These are phyloP conservation scores for Amia ocellicauda DNA, from an alignment of 2,113 vertebrate genomes.

Conservation along the genomic window DNA sequence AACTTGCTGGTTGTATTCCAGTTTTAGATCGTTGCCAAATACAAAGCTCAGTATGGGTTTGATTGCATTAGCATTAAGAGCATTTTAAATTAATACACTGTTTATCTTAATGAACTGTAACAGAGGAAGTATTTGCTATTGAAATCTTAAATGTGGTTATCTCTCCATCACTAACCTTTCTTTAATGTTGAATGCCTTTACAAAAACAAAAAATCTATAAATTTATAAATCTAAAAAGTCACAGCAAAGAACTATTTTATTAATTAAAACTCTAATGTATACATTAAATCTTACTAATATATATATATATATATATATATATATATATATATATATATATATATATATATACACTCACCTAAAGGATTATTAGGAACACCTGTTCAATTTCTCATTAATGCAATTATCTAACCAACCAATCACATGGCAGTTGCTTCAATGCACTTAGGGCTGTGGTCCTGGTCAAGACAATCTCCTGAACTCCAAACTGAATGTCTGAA, in stretches of 20 bases:
- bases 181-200: not conserved
- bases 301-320: too few relatives aligned
- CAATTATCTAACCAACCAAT: too few relatives aligned
- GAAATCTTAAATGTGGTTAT: slow-evolving; percentile 2
- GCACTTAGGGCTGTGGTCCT: too few relatives aligned
- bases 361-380: too few relatives aligned
- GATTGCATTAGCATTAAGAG: slow-evolving; percentile 4
- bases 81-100: slow-evolving; percentile 2
- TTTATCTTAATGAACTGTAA: slow-evolving; percentile 5
- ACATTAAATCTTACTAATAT: not conserved
- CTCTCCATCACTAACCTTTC: not conserved
- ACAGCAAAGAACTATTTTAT: not conserved
- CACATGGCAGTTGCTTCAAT: too few relatives aligned
- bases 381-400: too few relatives aligned
- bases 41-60: not conserved
- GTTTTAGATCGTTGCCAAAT: not conserved
- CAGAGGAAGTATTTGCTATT: slow-evolving; percentile 1
- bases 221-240: not conserved
- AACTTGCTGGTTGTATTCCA: slow-evolving; percentile 10
- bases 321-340: too few relatives aligned
- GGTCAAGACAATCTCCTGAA: too few relatives aligned
- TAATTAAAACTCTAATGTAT: not conserved
- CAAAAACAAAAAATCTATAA: not conserved
- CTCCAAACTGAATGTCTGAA: too few relatives aligned
- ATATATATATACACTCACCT: too few relatives aligned